These are phyloP conservation scores for Chesias legatella DNA, from an alignment of 2,888 invertebrate genomes.

Conservation along the genomic window DNA sequence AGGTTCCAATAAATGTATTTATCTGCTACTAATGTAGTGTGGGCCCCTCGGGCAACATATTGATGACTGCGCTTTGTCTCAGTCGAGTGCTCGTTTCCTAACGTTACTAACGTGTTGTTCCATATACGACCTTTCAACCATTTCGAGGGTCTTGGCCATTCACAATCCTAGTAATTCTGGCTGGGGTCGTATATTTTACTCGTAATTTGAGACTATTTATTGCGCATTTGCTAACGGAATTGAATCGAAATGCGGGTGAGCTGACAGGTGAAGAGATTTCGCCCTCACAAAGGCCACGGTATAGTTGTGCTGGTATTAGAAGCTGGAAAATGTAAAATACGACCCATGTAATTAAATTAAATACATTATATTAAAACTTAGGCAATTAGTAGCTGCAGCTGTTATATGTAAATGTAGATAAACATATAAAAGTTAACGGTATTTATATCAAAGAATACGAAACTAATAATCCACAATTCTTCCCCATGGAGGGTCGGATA, in stretches of 20 bases:
- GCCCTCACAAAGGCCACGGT: too few relatives aligned
- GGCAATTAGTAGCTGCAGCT: too few relatives aligned
- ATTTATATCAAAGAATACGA: too few relatives aligned
- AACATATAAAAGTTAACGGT: too few relatives aligned
- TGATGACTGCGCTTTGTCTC: constrained; percentile 70
- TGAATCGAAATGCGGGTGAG: constrained; percentile 9
- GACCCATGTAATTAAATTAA: too few relatives aligned
- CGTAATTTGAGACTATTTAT: constrained; percentile 20
- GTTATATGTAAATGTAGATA: too few relatives aligned
- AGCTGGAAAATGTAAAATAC: neutral
- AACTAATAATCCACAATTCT: too few relatives aligned
- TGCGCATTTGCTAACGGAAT: constrained; percentile 10
- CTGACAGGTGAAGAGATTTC: constrained; percentile 3
- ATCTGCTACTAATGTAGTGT: constrained; percentile 71
- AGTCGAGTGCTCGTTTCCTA: constrained; percentile 57
- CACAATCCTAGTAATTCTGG: constrained; percentile 52
- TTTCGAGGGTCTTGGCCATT: constrained; percentile 42
- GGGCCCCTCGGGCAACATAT: constrained; percentile 39
- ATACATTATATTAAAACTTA: too few relatives aligned
- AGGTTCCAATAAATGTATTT: constrained; percentile 58
- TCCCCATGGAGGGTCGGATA: too few relatives aligned
- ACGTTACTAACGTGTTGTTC: constrained; percentile 54
- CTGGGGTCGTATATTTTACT: constrained; percentile 27
- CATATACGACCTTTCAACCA: constrained; percentile 47
- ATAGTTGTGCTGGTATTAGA: constrained; percentile 22